Base-by-base conservation (phyloP, 2,888 invertebrate species). In the Eupithecia dodoneata region DNA sequence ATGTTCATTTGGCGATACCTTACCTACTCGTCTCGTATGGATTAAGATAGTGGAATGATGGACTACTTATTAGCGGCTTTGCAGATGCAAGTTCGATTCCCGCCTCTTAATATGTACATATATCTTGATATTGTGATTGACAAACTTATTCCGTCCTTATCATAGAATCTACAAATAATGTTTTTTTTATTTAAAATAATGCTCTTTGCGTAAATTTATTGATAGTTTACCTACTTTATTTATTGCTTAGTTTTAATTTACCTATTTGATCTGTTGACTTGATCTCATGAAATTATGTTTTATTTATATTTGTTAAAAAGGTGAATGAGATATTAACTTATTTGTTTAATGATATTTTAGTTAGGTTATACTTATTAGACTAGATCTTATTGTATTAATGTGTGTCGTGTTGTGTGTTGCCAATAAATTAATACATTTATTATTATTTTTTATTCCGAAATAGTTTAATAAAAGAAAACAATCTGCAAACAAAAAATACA, bases 401-500 rank as follows among this genome's bases (percentile, higher is more conserved):
- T 63, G 4, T 73, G 69, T 74, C 47, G 74, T 79, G 80, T 80
- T 78, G 78, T 76, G 77, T 75, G 71, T 76, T 76, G 79, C 75
- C 80, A 83, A 81, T 80, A 77, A 82, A 82, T 78, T 44, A 66
- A 55, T 67, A 73, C 18, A 72, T 72, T 10, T 69, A 59, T 12
- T 10, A 30, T 13, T 9, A 30, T 49, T 3, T 71, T 70, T 70
- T 49, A 73, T 74, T 81, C 55, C 49, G 71, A 42, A 55, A 63
- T 65, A 45, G 47, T 42, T 66, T 70, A 79, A 71, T 49, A 83
- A 81, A 83, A 81, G 79, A 80, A 81, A 78, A 67, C 83, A 84
- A 81, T 82, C 42, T 44, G 44, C 82, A 84, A 84, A 83, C 69
- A 74, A 81, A 84, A 82, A 79, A 83, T 81, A 83, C 78, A 70